These are phyloP conservation scores for Xanthorhoe spadicearia DNA, from an alignment of 2,888 invertebrate genomes.

Conservation along the genomic window DNA sequence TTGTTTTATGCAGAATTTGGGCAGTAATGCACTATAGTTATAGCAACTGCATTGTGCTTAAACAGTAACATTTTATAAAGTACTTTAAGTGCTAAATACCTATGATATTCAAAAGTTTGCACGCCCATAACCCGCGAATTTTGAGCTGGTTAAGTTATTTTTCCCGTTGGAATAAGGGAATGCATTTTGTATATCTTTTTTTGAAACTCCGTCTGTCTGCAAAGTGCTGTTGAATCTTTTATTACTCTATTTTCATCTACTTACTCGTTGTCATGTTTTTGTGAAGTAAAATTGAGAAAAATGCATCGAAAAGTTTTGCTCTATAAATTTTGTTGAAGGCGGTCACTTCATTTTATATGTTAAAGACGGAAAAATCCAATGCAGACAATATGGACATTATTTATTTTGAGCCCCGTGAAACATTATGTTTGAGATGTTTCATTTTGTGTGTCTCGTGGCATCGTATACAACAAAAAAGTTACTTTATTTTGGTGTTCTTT, in stretches of 20 bases:
- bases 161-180: slow-evolving; percentile 8
- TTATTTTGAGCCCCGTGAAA: no score
- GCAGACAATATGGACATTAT: no score
- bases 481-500: no score
- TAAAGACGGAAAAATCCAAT: no score
- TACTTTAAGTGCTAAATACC: slow-evolving; percentile 35
- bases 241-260: slow-evolving; percentile 34
- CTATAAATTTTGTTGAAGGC: not conserved
- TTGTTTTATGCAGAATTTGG: slow-evolving; percentile 39
- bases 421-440: no score
- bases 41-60: slow-evolving; percentile 44
- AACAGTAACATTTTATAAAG: slow-evolving; percentile 47
- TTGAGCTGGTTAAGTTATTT: not conserved
- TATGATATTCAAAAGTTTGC: slow-evolving; percentile 1
- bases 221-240: slow-evolving; percentile 39
- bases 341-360: not conserved
- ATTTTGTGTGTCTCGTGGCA: no score
- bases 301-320: slow-evolving; percentile 22
- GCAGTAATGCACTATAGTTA: slow-evolving; percentile 40
- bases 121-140: not conserved
- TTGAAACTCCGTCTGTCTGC: slow-evolving; percentile 23
- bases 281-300: slow-evolving; percentile 13
- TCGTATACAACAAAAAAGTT: no score
- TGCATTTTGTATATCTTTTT: slow-evolving; percentile 26
- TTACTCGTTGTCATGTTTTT: slow-evolving; percentile 31